A percentile compares a stretch with the other conserved stretches of the same genome.
phyloP scores from a whole-genome alignment of 1,140 invertebrate genomes.

The Liolophura sinensis region DNA sequence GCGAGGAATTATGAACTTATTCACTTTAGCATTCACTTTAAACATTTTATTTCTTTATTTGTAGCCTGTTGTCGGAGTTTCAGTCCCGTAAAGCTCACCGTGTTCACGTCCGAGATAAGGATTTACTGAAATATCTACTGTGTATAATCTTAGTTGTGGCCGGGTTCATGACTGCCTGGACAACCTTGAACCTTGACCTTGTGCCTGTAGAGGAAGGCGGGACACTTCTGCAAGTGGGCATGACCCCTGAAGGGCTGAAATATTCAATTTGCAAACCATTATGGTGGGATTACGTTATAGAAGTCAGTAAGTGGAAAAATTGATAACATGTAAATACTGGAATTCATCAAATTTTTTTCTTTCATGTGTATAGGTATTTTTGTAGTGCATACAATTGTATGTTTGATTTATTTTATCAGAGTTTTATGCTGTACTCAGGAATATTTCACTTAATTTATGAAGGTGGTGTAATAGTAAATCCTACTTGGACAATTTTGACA shows the following conservation, averaged over 20 bases:
- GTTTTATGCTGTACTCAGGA: no score
- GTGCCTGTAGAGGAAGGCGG: slow-evolving; percentile 26
- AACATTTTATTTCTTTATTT: slow-evolving; percentile 21
- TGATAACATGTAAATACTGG: no score
- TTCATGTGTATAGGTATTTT: no score
- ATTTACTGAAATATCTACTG: slow-evolving; percentile 78
- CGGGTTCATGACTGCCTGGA: slow-evolving; percentile 86
- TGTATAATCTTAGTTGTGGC: slow-evolving; percentile 77
- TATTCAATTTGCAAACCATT: slow-evolving; percentile 74
- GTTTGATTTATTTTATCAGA: no score
- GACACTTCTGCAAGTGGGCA: slow-evolving; percentile 58
- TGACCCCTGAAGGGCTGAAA: slow-evolving; percentile 60
- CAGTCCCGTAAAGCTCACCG: slow-evolving; percentile 86
- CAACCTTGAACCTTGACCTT: slow-evolving; percentile 65
- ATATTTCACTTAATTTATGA: no score
- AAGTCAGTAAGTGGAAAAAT: slow-evolving; percentile 63
- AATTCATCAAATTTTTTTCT: no score
- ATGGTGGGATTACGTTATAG: slow-evolving; percentile 89
- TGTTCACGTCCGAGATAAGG: slow-evolving; percentile 83
- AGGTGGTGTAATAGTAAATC: no score
- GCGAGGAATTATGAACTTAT: not conserved
- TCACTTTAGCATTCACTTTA: slow-evolving; percentile 1
- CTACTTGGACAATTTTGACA: no score
- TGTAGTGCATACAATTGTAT: no score
- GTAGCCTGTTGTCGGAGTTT: slow-evolving; percentile 67